A percentile compares a stretch with the other conserved stretches of the same genome.
Evolutionary conservation across 2,797 vertebrate species (phyloP).

Genomic region (Alauda arvensis): DNA sequence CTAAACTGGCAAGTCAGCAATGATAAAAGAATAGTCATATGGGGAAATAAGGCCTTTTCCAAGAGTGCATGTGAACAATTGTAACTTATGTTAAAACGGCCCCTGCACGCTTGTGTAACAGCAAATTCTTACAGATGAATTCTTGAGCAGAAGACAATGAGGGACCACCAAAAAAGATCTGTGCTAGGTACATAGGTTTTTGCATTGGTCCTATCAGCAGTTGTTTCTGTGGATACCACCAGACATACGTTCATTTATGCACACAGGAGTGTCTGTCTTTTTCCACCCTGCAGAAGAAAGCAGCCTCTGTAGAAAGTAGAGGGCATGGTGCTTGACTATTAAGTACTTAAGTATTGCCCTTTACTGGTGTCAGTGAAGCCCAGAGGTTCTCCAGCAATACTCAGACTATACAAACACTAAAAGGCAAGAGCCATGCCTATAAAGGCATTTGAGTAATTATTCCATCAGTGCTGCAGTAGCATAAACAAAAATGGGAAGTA

Average conservation of each 20-base stretch:
- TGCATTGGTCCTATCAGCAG: not conserved
- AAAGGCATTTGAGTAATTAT: not conserved
- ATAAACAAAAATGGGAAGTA: not conserved
- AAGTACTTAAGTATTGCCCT: not conserved
- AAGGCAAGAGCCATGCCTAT: not conserved
- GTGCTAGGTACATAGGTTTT: not conserved
- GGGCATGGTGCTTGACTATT: not conserved
- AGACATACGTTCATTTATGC: not conserved
- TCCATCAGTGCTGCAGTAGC: not conserved
- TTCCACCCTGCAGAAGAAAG: not conserved
- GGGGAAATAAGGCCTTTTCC: not conserved
- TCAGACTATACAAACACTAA: not conserved
- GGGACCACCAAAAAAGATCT: not conserved
- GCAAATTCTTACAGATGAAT: not conserved
- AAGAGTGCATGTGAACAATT: not conserved
- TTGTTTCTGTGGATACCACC: not conserved
- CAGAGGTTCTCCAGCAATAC: not conserved
- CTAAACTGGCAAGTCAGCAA: not conserved
- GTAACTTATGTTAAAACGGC: not conserved
- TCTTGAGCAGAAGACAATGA: not conserved
- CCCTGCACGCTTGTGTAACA: not conserved
- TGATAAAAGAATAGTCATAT: not conserved
- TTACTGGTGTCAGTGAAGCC: not conserved
- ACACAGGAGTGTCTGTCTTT: rapidly evolving
- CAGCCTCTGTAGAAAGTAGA: not conserved